These are phyloP conservation scores for Hozukius guyotensis DNA, from an alignment of 2,797 vertebrate genomes.

Conservation along the genomic window DNA sequence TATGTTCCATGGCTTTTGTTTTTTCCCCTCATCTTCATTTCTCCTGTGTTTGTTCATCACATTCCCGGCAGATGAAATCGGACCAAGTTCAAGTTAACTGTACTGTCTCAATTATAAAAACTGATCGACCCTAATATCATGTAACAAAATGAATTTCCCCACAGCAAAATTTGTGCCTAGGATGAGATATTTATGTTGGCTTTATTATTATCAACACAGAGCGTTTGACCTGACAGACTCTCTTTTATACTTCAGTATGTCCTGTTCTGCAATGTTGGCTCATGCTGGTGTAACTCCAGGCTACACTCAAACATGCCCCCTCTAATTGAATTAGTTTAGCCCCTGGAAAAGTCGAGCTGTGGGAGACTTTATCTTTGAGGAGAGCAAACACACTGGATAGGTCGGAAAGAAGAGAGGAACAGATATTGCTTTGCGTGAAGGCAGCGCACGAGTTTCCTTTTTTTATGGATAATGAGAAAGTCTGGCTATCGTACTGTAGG, in stretches of 20 bases:
- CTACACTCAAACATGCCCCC: constrained; percentile 61
- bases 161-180: constrained; percentile 32
- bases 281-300: constrained; percentile 51
- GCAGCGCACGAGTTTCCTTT: constrained; percentile 9
- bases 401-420: constrained; percentile 28
- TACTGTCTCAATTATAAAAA: constrained; percentile 36
- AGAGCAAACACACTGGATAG: constrained; percentile 52
- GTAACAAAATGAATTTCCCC: constrained; percentile 55
- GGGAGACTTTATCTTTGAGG: constrained; percentile 61
- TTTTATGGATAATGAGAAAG: constrained; percentile 32
- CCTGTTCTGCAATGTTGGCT: constrained; percentile 59
- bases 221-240: constrained; percentile 53
- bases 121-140: constrained; percentile 41
- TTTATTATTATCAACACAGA: constrained; percentile 59
- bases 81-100: constrained; percentile 30
- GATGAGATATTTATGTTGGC: constrained; percentile 59
- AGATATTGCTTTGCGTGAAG: constrained; percentile 23
- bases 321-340: constrained; percentile 74
- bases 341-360: constrained; percentile 66
- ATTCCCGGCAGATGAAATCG: constrained; percentile 30
- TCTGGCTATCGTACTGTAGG: constrained; percentile 9
- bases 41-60: constrained; percentile 42
- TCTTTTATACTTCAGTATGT: constrained; percentile 57
- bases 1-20: constrained; percentile 1
- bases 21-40: constrained; percentile 1